Percentiles rank a stretch among this genome's conserved stretches.
Evolutionary conservation across 2,888 invertebrate genomes (phyloP).

Genomic region (Epiblema foenella): DNA sequence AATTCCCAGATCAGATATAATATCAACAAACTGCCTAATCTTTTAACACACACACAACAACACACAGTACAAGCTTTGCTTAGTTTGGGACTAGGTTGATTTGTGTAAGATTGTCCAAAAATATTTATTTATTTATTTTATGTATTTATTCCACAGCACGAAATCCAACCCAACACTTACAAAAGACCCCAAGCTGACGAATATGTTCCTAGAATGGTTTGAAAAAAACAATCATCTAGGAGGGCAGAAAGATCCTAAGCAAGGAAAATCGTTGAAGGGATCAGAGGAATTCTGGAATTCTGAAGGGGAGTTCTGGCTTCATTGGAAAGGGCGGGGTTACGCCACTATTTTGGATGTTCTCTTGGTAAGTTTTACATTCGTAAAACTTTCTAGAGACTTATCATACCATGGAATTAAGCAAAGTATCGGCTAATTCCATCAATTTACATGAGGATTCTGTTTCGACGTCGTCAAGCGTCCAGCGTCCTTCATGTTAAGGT

Average conservation of each 20-base stretch:
- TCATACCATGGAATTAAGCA: too few species aligned
- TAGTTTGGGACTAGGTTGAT: too few species aligned
- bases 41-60: too few species aligned
- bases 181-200: constrained; percentile 66
- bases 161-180: constrained; percentile 52
- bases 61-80: too few species aligned
- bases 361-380: constrained; percentile 81
- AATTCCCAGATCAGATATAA: too few species aligned
- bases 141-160: neutral
- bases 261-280: constrained; percentile 86
- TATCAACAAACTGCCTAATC: too few species aligned
- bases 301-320: constrained; percentile 88
- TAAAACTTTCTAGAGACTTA: neutral
- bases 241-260: constrained; percentile 82
- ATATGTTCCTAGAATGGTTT: constrained; percentile 85
- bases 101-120: too few species aligned
- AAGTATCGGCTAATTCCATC: too few species aligned
- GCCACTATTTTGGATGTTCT: constrained; percentile 88
- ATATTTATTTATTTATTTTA: too few species aligned
- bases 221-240: constrained; percentile 86
- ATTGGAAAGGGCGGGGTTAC: constrained; percentile 91
- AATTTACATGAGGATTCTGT: too few species aligned
- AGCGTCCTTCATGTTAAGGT: too few species aligned
- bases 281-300: constrained; percentile 87
- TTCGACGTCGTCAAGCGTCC: too few species aligned